A percentile compares a stretch with the other conserved stretches of the same genome.
Evolutionary conservation across 1,140 invertebrate species (phyloP).

Genomic region (Homalodisca vitripennis): DNA sequence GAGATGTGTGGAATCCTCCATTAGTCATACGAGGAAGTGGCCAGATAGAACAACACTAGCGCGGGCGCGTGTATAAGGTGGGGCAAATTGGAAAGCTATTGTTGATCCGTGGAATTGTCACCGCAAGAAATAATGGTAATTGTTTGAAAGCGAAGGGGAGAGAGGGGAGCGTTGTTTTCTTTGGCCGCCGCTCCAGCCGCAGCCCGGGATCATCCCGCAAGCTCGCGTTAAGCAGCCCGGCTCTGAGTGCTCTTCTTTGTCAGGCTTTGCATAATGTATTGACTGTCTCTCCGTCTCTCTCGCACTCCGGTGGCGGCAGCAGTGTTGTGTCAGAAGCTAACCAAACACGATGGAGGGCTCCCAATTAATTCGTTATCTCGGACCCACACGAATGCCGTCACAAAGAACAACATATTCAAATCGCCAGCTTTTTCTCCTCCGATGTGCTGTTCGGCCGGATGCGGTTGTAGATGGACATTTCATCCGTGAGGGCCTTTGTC

Average conservation of each 20-base stretch:
- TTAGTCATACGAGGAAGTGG: too few species aligned
- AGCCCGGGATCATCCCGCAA: too few species aligned
- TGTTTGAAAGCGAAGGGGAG: too few species aligned
- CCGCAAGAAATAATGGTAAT: background rate
- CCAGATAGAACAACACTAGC: background rate
- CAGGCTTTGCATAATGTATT: background rate
- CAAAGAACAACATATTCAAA: slow-evolving; percentile 16
- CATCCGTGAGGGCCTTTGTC: too few species aligned
- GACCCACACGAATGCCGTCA: background rate
- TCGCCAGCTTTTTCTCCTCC: background rate
- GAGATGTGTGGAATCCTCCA: too few species aligned
- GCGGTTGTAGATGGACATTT: too few species aligned
- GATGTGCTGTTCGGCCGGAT: too few species aligned
- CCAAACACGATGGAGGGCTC: background rate
- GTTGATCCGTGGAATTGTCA: background rate
- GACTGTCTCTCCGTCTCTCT: background rate
- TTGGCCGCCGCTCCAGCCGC: background rate
- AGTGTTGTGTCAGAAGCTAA: background rate
- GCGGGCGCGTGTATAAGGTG: background rate
- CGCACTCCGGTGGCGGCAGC: background rate
- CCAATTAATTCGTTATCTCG: slow-evolving; percentile 12
- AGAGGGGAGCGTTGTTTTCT: background rate
- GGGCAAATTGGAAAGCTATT: background rate
- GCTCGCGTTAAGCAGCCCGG: background rate
- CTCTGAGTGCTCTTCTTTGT: background rate